These are phyloP conservation scores for Rhinichthys klamathensis DNA, from an alignment of 2,113 vertebrate species.

Conservation along the genomic window DNA sequence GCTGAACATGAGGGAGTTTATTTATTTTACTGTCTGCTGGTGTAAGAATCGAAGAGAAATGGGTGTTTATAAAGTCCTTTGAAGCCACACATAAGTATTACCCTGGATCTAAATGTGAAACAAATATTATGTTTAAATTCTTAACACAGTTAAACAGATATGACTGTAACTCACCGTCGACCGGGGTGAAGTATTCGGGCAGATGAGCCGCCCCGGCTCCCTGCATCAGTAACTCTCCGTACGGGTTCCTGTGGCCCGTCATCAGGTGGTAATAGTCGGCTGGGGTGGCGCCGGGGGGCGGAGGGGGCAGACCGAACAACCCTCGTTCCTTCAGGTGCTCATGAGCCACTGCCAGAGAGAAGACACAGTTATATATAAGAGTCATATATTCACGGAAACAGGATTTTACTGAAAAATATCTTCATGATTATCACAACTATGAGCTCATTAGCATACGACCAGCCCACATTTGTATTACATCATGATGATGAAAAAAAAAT, in stretches of 20 bases:
- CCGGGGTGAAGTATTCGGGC: conserved; percentile 89
- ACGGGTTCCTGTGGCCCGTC: conserved; percentile 87
- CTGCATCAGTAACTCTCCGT: conserved; percentile 90
- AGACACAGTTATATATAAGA: conserved; percentile 47
- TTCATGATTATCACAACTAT: neutral
- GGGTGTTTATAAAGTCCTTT: neutral
- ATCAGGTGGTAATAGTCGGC: conserved; percentile 96
- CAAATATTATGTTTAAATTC: neutral
- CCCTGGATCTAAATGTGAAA: neutral
- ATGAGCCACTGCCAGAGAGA: conserved; percentile 80
- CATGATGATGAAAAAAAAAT: no score
- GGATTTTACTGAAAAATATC: neutral
- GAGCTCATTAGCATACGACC: neutral
- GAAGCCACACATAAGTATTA: neutral
- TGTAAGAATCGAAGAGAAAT: neutral
- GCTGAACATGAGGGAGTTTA: neutral
- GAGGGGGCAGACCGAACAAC: conserved; percentile 84
- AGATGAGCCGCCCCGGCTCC: conserved; percentile 84
- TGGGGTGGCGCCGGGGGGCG: conserved; percentile 81
- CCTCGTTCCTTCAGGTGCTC: conserved; percentile 93
- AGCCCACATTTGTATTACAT: neutral
- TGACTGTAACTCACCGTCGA: conserved; percentile 85
- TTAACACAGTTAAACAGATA: neutral
- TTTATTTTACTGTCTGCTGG: conserved; percentile 7
- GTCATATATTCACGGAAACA: neutral